phyloP scores from a whole-genome alignment of 2,888 invertebrate genomes.

The Philereme vetulata region DNA sequence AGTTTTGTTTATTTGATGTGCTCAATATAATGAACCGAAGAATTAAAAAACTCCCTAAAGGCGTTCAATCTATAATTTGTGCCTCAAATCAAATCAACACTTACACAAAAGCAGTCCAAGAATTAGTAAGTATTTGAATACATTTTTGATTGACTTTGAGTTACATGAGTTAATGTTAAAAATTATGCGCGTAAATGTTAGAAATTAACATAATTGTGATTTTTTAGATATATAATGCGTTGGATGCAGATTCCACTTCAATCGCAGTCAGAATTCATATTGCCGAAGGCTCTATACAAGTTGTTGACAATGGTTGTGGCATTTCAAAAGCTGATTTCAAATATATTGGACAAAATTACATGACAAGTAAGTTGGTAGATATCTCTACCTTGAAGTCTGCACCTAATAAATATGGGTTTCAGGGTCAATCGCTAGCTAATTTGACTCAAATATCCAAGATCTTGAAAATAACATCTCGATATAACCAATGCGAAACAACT shows the following conservation, averaged over 20 bases:
- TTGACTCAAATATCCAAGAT: constrained; percentile 81
- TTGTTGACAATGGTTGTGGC: constrained; percentile 91
- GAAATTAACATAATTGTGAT: neutral
- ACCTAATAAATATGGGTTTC: constrained; percentile 85
- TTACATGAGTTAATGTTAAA: neutral
- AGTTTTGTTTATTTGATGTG: neutral
- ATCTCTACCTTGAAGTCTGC: constrained; percentile 77
- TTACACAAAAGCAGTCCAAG: constrained; percentile 84
- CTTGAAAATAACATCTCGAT: constrained; percentile 85
- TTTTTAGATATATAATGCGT: constrained; percentile 86
- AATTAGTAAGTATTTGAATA: constrained; percentile 69
- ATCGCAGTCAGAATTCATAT: constrained; percentile 88
- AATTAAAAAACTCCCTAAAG: constrained; percentile 59
- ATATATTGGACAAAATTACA: constrained; percentile 83
- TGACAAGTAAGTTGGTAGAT: constrained; percentile 86
- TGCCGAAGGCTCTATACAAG: constrained; percentile 85
- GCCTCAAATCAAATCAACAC: constrained; percentile 83
- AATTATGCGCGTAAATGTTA: neutral
- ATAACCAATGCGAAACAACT: constrained; percentile 71
- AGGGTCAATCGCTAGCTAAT: constrained; percentile 87
- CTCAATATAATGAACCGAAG: constrained; percentile 14
- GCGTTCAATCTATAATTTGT: constrained; percentile 80
- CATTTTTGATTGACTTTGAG: no score
- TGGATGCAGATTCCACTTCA: constrained; percentile 88
- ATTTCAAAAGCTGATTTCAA: constrained; percentile 82